Evolutionary conservation across 1,140 invertebrate species (phyloP).

Genomic region (Cydia pomonella): DNA sequence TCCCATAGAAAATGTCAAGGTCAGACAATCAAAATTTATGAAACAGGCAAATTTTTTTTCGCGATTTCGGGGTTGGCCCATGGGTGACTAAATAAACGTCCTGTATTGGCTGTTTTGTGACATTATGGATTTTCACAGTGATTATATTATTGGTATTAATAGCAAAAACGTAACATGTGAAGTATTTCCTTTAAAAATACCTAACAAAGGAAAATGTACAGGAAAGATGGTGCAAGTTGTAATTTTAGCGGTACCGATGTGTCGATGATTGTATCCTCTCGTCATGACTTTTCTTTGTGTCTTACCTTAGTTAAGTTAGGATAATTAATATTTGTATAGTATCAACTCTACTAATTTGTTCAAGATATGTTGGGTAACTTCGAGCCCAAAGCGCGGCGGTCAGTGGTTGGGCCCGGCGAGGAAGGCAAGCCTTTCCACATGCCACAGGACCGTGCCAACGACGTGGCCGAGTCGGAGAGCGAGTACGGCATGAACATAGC

Average conservation of each 20-base stretch:
- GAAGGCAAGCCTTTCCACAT: slow-evolving; percentile 89
- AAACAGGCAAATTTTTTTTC: no score
- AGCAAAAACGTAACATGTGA: no score
- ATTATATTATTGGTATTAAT: no score
- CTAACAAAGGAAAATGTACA: background rate
- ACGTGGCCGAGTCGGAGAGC: slow-evolving; percentile 85
- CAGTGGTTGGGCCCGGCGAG: slow-evolving; percentile 90
- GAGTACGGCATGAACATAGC: slow-evolving; percentile 99
- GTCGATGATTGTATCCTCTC: background rate
- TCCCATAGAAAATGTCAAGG: no score
- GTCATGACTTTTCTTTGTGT: background rate
- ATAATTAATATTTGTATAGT: background rate
- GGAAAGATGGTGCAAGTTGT: no score
- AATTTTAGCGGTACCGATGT: no score
- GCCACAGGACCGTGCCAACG: slow-evolving; percentile 87
- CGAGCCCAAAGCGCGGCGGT: slow-evolving; percentile 83
- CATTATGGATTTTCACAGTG: no score
- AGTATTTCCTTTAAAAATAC: no score
- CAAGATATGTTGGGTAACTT: slow-evolving; percentile 81
- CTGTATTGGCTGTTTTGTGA: no score
- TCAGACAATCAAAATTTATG: no score
- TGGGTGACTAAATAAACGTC: no score
- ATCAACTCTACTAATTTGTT: background rate
- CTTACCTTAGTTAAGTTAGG: background rate
- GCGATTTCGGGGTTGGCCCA: no score